A percentile compares a stretch with the other conserved stretches of the same genome.
phyloP scores from a whole-genome alignment of 2,797 vertebrate genomes.

The Pipistrellus pipistrellus region DNA sequence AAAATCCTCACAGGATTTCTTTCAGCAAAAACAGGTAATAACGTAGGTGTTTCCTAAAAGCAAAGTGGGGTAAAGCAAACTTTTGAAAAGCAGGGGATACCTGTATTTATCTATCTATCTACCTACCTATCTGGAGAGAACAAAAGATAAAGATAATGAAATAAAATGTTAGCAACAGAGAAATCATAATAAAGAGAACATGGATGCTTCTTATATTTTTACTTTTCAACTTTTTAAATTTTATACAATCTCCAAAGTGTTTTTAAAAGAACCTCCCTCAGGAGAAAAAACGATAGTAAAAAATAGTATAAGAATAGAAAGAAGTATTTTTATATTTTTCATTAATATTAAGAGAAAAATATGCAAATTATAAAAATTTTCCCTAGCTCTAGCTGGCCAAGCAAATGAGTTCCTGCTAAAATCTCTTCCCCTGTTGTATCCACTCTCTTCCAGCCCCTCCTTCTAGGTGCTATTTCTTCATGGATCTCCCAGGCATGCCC shows the following conservation, averaged over 20 bases:
- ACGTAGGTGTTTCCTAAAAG: neutral
- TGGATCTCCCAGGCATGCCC: neutral
- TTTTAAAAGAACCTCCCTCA: neutral
- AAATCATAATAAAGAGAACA: neutral
- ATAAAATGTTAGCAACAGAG: neutral
- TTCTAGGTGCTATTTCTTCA: neutral
- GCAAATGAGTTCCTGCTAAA: neutral
- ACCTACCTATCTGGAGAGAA: neutral
- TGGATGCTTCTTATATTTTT: neutral
- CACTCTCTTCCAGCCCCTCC: neutral
- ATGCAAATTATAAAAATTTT: neutral
- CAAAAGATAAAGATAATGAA: neutral
- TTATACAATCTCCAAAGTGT: neutral
- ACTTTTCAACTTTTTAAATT: slow-evolving; percentile 7
- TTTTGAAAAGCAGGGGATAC: neutral
- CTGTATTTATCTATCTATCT: neutral
- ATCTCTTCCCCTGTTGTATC: neutral
- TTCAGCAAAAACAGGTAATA: neutral
- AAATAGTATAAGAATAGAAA: neutral
- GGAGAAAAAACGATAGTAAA: neutral
- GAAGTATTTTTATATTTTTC: neutral
- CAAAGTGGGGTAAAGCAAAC: neutral
- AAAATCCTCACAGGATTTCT: neutral
- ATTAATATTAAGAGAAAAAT: neutral
- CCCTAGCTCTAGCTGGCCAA: neutral